Conservation (phyloP, 2,888 invertebrate genomes). For the Xanthia togata region DNA sequence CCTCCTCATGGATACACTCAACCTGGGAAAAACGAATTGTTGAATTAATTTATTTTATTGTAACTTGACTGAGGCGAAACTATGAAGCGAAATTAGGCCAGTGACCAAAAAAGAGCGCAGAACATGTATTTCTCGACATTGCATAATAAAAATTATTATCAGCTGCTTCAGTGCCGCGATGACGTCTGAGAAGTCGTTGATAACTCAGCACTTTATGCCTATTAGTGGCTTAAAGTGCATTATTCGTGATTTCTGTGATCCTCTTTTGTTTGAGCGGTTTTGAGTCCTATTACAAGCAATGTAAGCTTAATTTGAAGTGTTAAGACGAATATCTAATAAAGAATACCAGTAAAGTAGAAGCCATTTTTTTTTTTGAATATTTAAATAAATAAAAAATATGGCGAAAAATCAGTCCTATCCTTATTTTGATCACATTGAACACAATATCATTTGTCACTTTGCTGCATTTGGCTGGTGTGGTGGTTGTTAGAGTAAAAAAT, state of each 20-base stretch:
- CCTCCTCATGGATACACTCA: constrained; percentile 45
- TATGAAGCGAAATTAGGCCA: neutral
- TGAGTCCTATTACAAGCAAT: too few species aligned
- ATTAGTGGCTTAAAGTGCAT: too few species aligned
- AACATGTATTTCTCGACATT: neutral
- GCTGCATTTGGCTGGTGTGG: neutral
- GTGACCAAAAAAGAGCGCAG: neutral
- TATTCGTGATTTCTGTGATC: too few species aligned
- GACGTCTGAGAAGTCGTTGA: too few species aligned
- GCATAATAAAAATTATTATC: neutral
- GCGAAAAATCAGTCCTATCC: neutral
- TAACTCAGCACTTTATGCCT: too few species aligned
- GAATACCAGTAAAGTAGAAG: too few species aligned
- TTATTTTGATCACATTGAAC: constrained; percentile 39
- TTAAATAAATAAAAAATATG: neutral
- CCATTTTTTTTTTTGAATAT: too few species aligned
- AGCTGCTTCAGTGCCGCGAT: too few species aligned
- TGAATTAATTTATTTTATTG: neutral
- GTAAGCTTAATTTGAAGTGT: too few species aligned
- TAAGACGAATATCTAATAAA: too few species aligned
- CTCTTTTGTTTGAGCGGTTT: too few species aligned
- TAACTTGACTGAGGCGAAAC: neutral
- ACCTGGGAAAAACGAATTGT: constrained; percentile 44
- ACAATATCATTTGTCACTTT: neutral
- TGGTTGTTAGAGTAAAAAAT: neutral